phyloP scores from a whole-genome alignment of 2,797 vertebrate genomes.

The Erithacus rubecula region DNA sequence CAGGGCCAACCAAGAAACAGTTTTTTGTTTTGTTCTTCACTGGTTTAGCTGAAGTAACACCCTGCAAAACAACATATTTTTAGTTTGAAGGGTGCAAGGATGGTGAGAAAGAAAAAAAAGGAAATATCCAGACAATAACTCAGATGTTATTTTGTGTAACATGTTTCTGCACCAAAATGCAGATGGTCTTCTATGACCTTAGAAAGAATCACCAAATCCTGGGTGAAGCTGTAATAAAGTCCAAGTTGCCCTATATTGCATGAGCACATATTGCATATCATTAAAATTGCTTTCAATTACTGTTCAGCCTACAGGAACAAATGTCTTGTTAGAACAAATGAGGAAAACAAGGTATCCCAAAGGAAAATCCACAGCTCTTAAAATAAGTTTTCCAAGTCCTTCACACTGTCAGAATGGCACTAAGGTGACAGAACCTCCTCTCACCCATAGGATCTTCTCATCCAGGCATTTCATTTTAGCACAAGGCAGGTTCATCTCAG shows the following conservation, averaged over 20 bases:
- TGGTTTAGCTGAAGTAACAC: not conserved
- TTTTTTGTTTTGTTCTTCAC: not conserved
- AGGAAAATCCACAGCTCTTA: not conserved
- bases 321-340: not conserved
- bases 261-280: not conserved
- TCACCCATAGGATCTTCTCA: not conserved
- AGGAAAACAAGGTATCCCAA: not conserved
- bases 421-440: not conserved
- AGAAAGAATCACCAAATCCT: not conserved
- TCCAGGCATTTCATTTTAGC: not conserved
- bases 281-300: not conserved
- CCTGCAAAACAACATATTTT: not conserved
- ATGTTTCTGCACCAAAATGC: not conserved
- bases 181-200: not conserved
- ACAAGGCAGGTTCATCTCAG: not conserved
- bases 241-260: not conserved
- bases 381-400: not conserved
- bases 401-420: not conserved
- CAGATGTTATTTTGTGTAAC: not conserved
- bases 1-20: accelerated
- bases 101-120: not conserved
- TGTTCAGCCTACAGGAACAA: not conserved
- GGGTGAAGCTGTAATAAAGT: not conserved
- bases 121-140: not conserved
- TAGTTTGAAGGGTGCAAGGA: not conserved